phyloP scores from a whole-genome alignment of 2,113 vertebrate genomes.

The Caranx melampygus region DNA sequence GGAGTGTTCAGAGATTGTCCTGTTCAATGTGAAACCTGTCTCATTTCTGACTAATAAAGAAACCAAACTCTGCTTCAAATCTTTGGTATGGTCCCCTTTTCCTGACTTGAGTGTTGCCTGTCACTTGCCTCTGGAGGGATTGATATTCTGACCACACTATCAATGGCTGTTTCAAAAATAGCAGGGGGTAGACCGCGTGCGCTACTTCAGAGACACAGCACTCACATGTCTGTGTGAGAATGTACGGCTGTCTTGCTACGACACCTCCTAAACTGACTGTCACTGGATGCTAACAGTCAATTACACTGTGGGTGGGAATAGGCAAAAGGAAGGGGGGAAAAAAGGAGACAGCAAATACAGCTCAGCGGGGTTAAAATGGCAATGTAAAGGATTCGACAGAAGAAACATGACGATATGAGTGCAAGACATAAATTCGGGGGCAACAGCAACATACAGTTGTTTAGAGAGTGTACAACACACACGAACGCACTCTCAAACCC shows the following conservation, averaged over 20 bases:
- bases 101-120: conserved; percentile 61
- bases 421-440: conserved; percentile 11
- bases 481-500: conserved; percentile 27
- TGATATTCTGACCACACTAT: conserved; percentile 71
- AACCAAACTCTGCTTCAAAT: conserved; percentile 48
- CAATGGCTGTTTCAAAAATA: conserved; percentile 72
- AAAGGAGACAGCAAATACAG: conserved; percentile 2
- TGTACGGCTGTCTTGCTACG: conserved; percentile 61
- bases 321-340: background rate
- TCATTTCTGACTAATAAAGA: conserved; percentile 71
- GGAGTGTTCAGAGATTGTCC: conserved; percentile 47
- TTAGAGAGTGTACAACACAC: conserved; percentile 35
- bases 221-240: conserved; percentile 68
- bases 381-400: conserved; percentile 38
- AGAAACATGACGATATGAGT: conserved; percentile 3
- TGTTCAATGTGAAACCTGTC: conserved; percentile 58
- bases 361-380: conserved; percentile 4
- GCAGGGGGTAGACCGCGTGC: conserved; percentile 58
- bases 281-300: conserved; percentile 65
- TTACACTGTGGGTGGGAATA: conserved; percentile 54
- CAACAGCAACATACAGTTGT: conserved; percentile 16
- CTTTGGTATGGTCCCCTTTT: conserved; percentile 70
- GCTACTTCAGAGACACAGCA: conserved; percentile 68
- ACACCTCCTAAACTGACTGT: conserved; percentile 62
- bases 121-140: conserved; percentile 46